Evolutionary conservation across 92 coral and sea anemone species (phyloP), one percentile per base, ranked within the genome.

Genomic region (Bergia puertoricense): DNA sequence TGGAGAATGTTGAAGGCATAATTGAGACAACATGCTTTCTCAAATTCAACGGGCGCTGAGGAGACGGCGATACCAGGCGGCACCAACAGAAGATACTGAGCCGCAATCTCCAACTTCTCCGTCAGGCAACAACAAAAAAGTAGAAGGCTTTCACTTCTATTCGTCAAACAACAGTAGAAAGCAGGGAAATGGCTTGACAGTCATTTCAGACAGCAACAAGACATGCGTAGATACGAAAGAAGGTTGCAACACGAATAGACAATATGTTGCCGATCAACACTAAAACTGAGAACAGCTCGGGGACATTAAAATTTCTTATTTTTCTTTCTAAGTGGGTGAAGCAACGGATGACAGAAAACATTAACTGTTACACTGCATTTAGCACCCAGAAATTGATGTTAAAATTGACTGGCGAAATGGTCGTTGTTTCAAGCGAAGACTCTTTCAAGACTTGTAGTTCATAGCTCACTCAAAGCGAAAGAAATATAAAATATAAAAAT

Each of bases 81-180:
- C 85, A 20, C 85, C 75, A 2, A 81, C 85, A n/a, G 85, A 81
- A 38, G 85, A 81, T 39, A 81, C 74, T 57, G 85, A 81, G 18
- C 85, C 85, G 6, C 62, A 81, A 62, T 81, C 85, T 51, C 85
- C 85, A 13, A 62, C 85, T 62, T 54, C 85, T 81, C 85, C 85
- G 15, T 46, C 23, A 56, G 74, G 36, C 36, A 22, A 41, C 74
- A 57, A n/a, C 74, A 81, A 81, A 22, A 81, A 81, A 62, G 51
- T 3, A 18, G 85, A 81, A 81, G 85, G 85, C 7, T 81, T 81
- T 81, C 85, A 81, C 15, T 81, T 81, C 20, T 62, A 81, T 62
- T 65, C 74, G 54, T 22, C 85, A 16, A 40, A 30, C 43, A 59
- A 9, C 73, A 42, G 44, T 16, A 38, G 51, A 81, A 81, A 81